A percentile compares a stretch with the other conserved stretches of the same genome.
Evolutionary conservation across 2,113 vertebrate species (phyloP).

Genomic region (Mellivora capensis): DNA sequence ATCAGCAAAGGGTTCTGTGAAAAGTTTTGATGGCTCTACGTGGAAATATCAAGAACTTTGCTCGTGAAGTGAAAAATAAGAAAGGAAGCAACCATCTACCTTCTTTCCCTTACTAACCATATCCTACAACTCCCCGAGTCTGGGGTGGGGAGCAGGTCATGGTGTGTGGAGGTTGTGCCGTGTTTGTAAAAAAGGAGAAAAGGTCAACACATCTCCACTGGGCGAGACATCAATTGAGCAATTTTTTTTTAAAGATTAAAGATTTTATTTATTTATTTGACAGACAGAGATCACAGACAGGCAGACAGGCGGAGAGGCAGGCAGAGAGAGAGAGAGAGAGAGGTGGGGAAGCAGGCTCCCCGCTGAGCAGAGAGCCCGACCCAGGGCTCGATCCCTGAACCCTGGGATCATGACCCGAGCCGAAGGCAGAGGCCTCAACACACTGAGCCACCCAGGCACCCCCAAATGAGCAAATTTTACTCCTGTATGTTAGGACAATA

Average conservation of each 20-base stretch:
- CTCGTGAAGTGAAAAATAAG: slow-evolving; percentile 27
- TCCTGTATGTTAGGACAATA: slow-evolving; percentile 40
- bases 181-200: background rate
- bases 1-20: background rate
- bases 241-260: too few species aligned
- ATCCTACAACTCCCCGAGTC: background rate
- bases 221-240: slow-evolving; percentile 52
- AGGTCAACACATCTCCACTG: background rate
- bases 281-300: too few species aligned
- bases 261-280: too few species aligned
- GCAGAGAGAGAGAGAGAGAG: too few species aligned
- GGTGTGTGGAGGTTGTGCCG: background rate
- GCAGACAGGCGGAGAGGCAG: too few species aligned
- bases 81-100: background rate
- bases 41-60: background rate
- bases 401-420: too few species aligned
- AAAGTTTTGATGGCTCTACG: background rate
- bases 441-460: too few species aligned
- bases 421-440: too few species aligned
- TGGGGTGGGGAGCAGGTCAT: background rate
- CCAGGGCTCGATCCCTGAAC: too few species aligned
- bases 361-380: too few species aligned
- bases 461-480: slow-evolving; percentile 47
- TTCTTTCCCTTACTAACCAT: background rate
- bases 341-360: too few species aligned